A percentile compares a stretch with the other conserved stretches of the same genome.
Conservation (phyloP, 2,888 invertebrate species). For the Taenaris catops region DNA sequence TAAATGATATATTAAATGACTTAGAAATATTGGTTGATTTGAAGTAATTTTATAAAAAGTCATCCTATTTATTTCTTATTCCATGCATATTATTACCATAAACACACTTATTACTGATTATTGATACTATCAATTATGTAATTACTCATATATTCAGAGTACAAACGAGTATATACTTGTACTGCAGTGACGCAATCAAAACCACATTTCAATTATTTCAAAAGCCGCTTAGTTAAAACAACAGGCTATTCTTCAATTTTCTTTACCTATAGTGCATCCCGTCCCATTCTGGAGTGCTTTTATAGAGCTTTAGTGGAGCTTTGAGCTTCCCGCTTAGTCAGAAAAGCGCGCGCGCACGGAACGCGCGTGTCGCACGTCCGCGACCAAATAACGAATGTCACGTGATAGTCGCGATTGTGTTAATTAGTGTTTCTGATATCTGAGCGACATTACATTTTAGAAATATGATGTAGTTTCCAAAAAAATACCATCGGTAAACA, state of each 20-base stretch:
- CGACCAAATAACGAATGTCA: constrained; percentile 14
- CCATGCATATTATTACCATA: too few relatives aligned
- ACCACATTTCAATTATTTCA: constrained; percentile 19
- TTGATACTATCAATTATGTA: too few relatives aligned
- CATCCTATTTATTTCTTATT: too few relatives aligned
- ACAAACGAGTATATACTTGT: too few relatives aligned
- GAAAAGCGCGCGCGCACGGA: constrained; percentile 63
- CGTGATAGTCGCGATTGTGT: constrained; percentile 22
- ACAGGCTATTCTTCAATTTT: constrained; percentile 19
- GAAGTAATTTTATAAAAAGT: too few relatives aligned
- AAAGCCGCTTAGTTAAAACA: constrained; percentile 19
- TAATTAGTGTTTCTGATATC: constrained; percentile 29
- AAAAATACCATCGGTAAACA: too few relatives aligned
- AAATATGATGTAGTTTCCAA: too few relatives aligned
- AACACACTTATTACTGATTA: too few relatives aligned
- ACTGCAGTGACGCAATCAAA: too few relatives aligned
- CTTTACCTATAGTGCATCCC: constrained; percentile 17
- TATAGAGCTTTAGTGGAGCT: constrained; percentile 38
- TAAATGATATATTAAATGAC: too few relatives aligned
- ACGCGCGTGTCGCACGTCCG: constrained; percentile 40
- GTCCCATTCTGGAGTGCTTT: constrained; percentile 17
- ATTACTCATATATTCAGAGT: too few relatives aligned
- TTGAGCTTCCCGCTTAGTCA: constrained; percentile 67
- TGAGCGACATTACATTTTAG: constrained; percentile 30
- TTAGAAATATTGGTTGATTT: too few relatives aligned